A percentile compares a stretch with the other conserved stretches of the same genome.
Conservation (phyloP, 2,888 invertebrate genomes). For the Coleophora deauratella region DNA sequence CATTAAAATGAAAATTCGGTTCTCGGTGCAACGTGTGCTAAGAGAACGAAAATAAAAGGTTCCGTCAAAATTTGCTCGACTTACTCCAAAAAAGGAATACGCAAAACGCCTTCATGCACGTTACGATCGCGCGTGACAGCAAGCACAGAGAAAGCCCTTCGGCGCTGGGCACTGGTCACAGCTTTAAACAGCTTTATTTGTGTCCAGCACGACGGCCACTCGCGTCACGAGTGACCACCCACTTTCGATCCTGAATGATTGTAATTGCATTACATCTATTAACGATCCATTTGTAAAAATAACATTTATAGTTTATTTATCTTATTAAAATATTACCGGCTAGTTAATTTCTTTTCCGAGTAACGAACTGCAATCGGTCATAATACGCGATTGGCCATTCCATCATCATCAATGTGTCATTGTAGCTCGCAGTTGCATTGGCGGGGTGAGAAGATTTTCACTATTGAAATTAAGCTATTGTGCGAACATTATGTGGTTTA, state of each 20-base stretch:
- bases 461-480: slow-evolving; percentile 41
- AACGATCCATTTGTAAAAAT: slow-evolving; percentile 7
- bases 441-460: slow-evolving; percentile 31
- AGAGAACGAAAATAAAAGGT: slow-evolving; percentile 55
- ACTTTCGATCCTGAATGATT: slow-evolving; percentile 36
- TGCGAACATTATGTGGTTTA: slow-evolving; percentile 49
- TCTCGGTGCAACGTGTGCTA: slow-evolving; percentile 63
- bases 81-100: slow-evolving; percentile 67
- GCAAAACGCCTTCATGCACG: slow-evolving; percentile 51
- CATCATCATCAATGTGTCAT: too few species aligned
- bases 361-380: slow-evolving; percentile 15
- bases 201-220: too few species aligned
- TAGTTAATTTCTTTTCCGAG: slow-evolving; percentile 39
- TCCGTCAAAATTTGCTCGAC: slow-evolving; percentile 70
- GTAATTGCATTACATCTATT: slow-evolving; percentile 19
- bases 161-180: slow-evolving; percentile 17
- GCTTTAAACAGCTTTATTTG: too few species aligned
- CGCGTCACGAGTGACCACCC: slow-evolving; percentile 25
- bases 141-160: slow-evolving; percentile 62
- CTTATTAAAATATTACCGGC: too few species aligned
- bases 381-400: too few species aligned
- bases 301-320: not conserved
- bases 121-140: slow-evolving; percentile 56
- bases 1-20: slow-evolving; percentile 72
- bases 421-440: too few species aligned